These are phyloP conservation scores for Noctua fimbriata DNA, from an alignment of 2,888 invertebrate species.

Conservation along the genomic window DNA sequence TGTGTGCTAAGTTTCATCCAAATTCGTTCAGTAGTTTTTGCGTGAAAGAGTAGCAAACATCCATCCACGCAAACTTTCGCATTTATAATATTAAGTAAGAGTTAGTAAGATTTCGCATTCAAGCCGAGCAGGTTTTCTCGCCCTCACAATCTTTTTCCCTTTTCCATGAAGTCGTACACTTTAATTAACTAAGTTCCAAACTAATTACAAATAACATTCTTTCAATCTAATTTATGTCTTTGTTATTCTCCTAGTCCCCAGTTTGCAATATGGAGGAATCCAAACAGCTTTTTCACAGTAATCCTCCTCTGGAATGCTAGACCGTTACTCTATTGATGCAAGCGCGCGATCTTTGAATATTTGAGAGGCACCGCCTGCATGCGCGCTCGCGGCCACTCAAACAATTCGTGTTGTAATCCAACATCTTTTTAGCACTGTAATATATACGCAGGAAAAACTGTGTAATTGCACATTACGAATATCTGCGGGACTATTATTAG, in stretches of 20 bases:
- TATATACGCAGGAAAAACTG: constrained; percentile 57
- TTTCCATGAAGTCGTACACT: background rate
- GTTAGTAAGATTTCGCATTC: background rate
- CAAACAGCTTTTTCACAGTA: constrained; percentile 52
- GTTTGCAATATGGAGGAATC: constrained; percentile 29
- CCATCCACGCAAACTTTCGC: too few relatives aligned
- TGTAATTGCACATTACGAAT: constrained; percentile 69
- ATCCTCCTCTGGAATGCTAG: constrained; percentile 54
- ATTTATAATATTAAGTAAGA: too few relatives aligned
- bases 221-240: constrained; percentile 22
- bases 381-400: constrained; percentile 61
- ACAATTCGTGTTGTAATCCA: constrained; percentile 70
- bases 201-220: constrained; percentile 15
- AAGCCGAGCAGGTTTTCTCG: background rate
- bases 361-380: constrained; percentile 66
- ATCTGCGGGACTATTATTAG: constrained; percentile 56
- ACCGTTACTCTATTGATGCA: constrained; percentile 69
- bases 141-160: background rate
- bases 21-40: too few relatives aligned
- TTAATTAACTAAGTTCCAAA: constrained; percentile 1
- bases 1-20: too few relatives aligned
- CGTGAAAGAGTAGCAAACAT: too few relatives aligned
- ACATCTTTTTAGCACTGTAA: constrained; percentile 66
- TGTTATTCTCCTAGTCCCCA: constrained; percentile 8
- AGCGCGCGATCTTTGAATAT: constrained; percentile 69